Evolutionary conservation across 2,113 vertebrate genomes (phyloP).

Genomic region (Tragelaphus strepsiceros): DNA sequence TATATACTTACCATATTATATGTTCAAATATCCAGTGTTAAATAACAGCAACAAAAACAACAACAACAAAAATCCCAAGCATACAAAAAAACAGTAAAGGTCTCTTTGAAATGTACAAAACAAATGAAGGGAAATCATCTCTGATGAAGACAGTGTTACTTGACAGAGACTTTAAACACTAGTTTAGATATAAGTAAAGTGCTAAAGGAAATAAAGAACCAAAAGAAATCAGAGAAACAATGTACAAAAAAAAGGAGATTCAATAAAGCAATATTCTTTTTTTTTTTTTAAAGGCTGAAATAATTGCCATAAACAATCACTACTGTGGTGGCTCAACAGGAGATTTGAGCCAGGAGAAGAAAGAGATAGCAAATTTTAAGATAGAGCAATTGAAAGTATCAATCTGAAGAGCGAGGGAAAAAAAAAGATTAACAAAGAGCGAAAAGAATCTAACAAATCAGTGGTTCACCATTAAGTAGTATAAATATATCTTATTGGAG

Average conservation of each 20-base stretch:
- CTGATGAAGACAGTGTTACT: background rate
- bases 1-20: background rate
- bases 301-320: background rate
- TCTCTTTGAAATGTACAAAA: background rate
- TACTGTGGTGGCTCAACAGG: background rate
- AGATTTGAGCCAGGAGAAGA: background rate
- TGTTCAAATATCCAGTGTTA: background rate
- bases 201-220: background rate
- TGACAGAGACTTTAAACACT: background rate
- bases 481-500: background rate
- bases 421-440: background rate
- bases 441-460: background rate
- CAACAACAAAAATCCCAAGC: background rate
- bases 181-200: background rate
- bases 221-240: background rate
- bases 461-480: background rate
- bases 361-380: background rate
- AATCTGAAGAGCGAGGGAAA: background rate
- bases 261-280: background rate
- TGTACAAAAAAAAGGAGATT: background rate
- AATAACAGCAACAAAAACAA: background rate
- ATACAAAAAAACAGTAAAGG: background rate
- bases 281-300: no score
- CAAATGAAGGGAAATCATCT: background rate
- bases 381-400: background rate